Percentiles rank a stretch among this genome's conserved stretches.
phyloP scores from a whole-genome alignment of 2,797 vertebrate species.

The Hyperoplus lanceolatus region DNA sequence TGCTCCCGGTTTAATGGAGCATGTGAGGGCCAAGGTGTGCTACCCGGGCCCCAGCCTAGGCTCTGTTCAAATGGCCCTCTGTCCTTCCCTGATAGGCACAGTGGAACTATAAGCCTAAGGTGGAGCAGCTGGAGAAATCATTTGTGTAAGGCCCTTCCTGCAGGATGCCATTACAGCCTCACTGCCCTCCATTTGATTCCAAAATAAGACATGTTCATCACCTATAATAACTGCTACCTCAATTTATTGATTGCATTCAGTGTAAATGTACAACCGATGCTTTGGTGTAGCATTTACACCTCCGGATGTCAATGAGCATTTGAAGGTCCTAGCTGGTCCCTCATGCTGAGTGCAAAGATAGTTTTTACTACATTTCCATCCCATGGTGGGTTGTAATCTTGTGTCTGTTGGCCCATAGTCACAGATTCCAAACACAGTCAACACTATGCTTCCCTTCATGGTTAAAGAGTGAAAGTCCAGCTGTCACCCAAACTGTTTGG shows the following conservation, averaged over 20 bases:
- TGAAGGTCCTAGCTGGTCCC: slow-evolving; percentile 21
- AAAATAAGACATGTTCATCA: slow-evolving; percentile 42
- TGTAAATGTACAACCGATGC: slow-evolving; percentile 20
- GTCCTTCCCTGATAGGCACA: slow-evolving; percentile 57
- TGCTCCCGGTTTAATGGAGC: slow-evolving; percentile 77
- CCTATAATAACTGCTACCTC: slow-evolving; percentile 19
- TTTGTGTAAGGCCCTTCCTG: slow-evolving; percentile 75
- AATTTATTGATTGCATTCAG: slow-evolving; percentile 26
- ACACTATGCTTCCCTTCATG: slow-evolving; percentile 46
- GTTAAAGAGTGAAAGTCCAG: slow-evolving; percentile 74
- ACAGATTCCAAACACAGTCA: slow-evolving; percentile 59
- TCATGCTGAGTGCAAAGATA: slow-evolving; percentile 26
- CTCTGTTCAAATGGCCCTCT: slow-evolving; percentile 60
- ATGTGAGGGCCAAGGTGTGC: slow-evolving; percentile 70
- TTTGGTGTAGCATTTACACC: slow-evolving; percentile 23
- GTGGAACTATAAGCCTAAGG: slow-evolving; percentile 76
- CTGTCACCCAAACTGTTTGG: slow-evolving; percentile 76
- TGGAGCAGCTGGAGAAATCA: slow-evolving; percentile 81
- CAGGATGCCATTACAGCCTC: slow-evolving; percentile 73
- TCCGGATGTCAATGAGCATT: slow-evolving; percentile 43
- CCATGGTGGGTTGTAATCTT: slow-evolving; percentile 51
- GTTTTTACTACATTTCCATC: slow-evolving; percentile 23
- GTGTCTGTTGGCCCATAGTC: slow-evolving; percentile 63
- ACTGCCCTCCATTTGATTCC: slow-evolving; percentile 47
- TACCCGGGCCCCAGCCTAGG: slow-evolving; percentile 44